These are phyloP conservation scores for Chiloscyllium plagiosum DNA, from an alignment of 2,113 vertebrate genomes.

Conservation along the genomic window DNA sequence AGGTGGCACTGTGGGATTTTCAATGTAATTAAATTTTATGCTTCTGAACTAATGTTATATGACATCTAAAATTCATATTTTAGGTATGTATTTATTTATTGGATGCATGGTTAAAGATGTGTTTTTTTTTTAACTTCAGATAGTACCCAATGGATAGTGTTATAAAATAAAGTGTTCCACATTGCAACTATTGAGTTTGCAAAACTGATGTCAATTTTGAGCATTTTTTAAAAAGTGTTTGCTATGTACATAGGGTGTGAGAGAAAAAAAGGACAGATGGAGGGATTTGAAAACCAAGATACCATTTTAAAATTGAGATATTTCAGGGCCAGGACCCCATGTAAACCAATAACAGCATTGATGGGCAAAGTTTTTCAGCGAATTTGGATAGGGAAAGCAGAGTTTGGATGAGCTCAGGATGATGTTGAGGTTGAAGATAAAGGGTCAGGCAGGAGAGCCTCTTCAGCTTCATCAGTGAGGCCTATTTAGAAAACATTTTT, in stretches of 20 bases:
- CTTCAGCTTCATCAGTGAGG: background rate
- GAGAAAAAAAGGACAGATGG: background rate
- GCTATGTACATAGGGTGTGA: background rate
- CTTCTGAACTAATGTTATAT: background rate
- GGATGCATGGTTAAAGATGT: background rate
- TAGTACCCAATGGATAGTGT: background rate
- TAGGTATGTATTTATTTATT: background rate
- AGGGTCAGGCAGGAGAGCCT: background rate
- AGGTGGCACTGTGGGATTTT: conserved; percentile 3
- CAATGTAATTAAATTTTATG: background rate
- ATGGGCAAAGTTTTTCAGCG: background rate
- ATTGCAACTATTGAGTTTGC: background rate
- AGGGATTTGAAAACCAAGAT: background rate
- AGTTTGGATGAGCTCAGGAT: background rate
- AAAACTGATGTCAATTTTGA: background rate
- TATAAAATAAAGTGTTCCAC: background rate
- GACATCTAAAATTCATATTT: background rate
- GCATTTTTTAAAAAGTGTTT: background rate
- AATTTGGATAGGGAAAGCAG: background rate
- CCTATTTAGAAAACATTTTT: background rate
- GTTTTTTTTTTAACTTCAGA: background rate
- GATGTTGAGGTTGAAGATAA: background rate
- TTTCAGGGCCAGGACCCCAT: background rate
- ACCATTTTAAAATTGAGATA: background rate
- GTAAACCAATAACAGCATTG: background rate